These are phyloP conservation scores for Ephydatia muelleri DNA, from an alignment of 37 sponge, comb jelly and placozoan genomes.

Conservation along the genomic window DNA sequence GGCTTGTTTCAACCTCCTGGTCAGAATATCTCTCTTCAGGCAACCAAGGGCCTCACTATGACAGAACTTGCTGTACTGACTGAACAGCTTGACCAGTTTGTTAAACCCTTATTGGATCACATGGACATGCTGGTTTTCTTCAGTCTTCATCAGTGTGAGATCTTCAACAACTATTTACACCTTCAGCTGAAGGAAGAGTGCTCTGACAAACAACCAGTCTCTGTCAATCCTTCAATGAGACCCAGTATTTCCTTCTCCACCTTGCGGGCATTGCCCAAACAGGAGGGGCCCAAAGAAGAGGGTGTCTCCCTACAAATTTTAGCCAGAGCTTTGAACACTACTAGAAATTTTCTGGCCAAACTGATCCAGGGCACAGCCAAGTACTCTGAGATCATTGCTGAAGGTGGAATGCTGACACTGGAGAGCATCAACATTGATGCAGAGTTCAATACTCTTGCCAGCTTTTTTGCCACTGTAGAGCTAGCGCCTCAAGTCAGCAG, in stretches of 20 bases:
- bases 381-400: slow-evolving; percentile 67
- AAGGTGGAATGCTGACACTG: slow-evolving; percentile 25
- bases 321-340: neutral
- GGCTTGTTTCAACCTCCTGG: slow-evolving; percentile 47
- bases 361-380: slow-evolving; percentile 41
- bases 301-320: slow-evolving; percentile 18
- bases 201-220: neutral
- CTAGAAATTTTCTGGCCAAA: slow-evolving; percentile 9
- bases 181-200: slow-evolving; percentile 8
- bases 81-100: slow-evolving; percentile 18
- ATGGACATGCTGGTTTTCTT: slow-evolving; percentile 59
- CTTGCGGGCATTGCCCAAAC: neutral
- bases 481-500: neutral
- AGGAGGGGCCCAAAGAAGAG: slow-evolving; percentile 1
- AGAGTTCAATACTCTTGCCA: slow-evolving; percentile 27
- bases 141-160: slow-evolving; percentile 34
- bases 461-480: neutral
- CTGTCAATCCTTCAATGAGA: neutral
- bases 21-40: slow-evolving; percentile 22
- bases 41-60: slow-evolving; percentile 23
- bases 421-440: slow-evolving; percentile 35
- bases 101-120: slow-evolving; percentile 26
- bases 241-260: neutral
- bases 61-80: slow-evolving; percentile 6
- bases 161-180: slow-evolving; percentile 54